Conservation (phyloP, 2,888 invertebrate species). For the Hirtodrosophila histrioides region DNA sequence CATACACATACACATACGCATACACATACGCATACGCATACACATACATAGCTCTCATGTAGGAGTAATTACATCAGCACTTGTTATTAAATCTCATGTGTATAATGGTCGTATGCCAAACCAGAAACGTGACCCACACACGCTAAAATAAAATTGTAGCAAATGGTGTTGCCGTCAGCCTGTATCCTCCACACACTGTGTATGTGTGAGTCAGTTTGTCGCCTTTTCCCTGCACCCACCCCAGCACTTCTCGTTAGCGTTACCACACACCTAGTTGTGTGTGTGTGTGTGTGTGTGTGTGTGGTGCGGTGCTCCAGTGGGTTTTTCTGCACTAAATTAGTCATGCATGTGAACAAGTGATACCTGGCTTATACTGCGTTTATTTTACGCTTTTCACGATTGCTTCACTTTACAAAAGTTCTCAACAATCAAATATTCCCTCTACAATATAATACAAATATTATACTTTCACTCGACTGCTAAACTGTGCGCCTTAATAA, state of each 20-base stretch:
- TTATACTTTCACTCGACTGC: no score
- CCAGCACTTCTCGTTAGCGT: no score
- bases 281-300: no score
- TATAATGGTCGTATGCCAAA: constrained; percentile 41
- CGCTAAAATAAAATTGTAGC: constrained; percentile 32
- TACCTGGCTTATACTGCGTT: no score
- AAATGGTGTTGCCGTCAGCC: constrained; percentile 10
- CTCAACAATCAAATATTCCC: no score
- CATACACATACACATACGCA: constrained; percentile 1
- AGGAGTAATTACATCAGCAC: constrained; percentile 67
- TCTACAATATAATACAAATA: no score
- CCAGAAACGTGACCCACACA: constrained; percentile 48
- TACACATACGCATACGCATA: background rate
- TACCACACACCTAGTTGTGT: no score
- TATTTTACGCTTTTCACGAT: no score
- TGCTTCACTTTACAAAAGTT: no score
- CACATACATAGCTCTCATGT: constrained; percentile 37
- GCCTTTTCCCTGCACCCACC: no score
- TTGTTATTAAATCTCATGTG: constrained; percentile 64
- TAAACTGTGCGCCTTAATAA: no score
- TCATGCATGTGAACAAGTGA: constrained; percentile 3
- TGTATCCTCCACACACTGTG: background rate
- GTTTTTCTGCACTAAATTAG: constrained; percentile 13
- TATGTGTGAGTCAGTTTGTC: background rate
- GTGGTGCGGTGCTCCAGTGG: no score